Evolutionary conservation across 2,113 vertebrate genomes (phyloP), one percentile per base, ranked within the genome.

Genomic region (Chionis minor): DNA sequence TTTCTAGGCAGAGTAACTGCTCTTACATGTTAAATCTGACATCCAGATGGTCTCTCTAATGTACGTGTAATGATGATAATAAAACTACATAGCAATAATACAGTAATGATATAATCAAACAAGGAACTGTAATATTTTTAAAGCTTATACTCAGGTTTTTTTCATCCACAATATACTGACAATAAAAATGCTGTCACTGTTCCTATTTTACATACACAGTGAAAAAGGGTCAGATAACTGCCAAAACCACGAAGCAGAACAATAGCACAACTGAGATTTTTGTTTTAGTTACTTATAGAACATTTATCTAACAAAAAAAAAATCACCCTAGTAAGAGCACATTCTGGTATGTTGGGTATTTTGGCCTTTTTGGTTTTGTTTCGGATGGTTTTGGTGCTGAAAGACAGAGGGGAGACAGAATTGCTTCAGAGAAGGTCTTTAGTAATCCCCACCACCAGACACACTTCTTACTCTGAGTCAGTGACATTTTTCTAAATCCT

Each of bases 1-100:
- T 90, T 96, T 91, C 38, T 73, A 74, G 38, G 45, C 22, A 73
- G 40, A 88, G 17, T 81, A 81, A 89, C 19, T 54, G 38, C 28
- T 92, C n/a, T 62, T 51, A 56, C 14, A 27, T 30, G 7, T 61
- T 75, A 81, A 56, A 66, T 33, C 38, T 69, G 69, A 89, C 33
- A 89, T 61, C 8, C 40, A 81, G 22, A 54, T 59, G 9, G 33
- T 91, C 30, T 79, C 66, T 91, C 17, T 69, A 40, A 67, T 79
- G 38, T 54, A 89, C 47, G 75, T 77, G 75, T 62, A 81, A 69
- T 49, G 6, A 45, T 16, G 9, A 35, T 12, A 81, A 52, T 56
- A 61, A 86, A 88, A 54, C 12, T 20, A 49, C 28, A 70, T 14
- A 56, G 71, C 51, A 70, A 77, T 52, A 84, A 44, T 49, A 59